Evolutionary conservation across 2,113 vertebrate genomes (phyloP).

Genomic region (Monopterus albus): DNA sequence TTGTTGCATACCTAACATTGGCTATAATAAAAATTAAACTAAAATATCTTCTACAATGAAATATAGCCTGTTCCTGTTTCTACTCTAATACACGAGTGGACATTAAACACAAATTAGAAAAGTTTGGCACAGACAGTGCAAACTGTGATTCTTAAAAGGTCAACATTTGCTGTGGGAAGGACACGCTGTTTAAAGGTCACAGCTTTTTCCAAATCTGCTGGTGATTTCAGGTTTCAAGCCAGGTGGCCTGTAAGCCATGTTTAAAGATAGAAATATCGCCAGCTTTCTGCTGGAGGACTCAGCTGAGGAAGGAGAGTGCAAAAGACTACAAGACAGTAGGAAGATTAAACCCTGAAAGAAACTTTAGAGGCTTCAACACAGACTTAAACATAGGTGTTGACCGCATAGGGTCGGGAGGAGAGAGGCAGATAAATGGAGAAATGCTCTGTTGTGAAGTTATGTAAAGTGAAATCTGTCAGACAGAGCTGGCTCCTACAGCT

Average conservation of each 20-base stretch:
- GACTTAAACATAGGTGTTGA: conserved; percentile 48
- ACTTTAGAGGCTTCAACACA: conserved; percentile 55
- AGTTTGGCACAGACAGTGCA: conserved; percentile 12
- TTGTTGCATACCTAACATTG: not conserved
- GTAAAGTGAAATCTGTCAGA: conserved; percentile 31
- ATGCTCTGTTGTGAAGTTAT: conserved; percentile 16
- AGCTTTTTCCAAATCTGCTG: conserved; percentile 42
- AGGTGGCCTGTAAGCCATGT: conserved; percentile 43
- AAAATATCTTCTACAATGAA: not conserved
- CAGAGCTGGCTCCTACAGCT: not conserved
- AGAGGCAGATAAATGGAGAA: conserved; percentile 17
- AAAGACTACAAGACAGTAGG: conserved; percentile 51
- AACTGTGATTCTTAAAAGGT: conserved; percentile 19
- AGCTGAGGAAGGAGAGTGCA: conserved; percentile 29
- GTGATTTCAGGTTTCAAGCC: conserved; percentile 24
- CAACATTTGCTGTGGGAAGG: conserved; percentile 33
- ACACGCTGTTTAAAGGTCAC: conserved; percentile 18
- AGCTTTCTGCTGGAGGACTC: conserved; percentile 5
- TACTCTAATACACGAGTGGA: not conserved
- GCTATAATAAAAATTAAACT: no score
- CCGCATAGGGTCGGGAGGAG: conserved; percentile 1
- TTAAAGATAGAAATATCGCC: conserved; percentile 46
- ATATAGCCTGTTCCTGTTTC: not conserved
- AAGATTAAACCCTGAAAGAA: conserved; percentile 59
- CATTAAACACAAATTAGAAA: conserved; percentile 23